Evolutionary conservation across 2,113 vertebrate species (phyloP).

Genomic region (Excalfactoria chinensis): DNA sequence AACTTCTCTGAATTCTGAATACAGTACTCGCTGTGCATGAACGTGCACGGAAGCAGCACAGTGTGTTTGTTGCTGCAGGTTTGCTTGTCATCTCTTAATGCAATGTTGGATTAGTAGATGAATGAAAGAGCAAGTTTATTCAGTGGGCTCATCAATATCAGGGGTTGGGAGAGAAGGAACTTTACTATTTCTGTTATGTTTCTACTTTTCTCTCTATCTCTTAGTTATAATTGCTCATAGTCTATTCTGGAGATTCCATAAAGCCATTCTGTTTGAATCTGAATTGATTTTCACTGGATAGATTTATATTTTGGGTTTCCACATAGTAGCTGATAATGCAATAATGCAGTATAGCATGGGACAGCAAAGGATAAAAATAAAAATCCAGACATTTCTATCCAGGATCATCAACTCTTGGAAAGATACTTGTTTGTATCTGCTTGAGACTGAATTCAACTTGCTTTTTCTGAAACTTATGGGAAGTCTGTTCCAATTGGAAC

Average conservation of each 20-base stretch:
- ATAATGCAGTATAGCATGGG: not conserved
- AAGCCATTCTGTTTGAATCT: not conserved
- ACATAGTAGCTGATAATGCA: too few species aligned
- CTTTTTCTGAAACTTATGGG: not conserved
- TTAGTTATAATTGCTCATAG: not conserved
- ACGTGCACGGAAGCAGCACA: not conserved
- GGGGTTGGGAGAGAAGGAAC: not conserved
- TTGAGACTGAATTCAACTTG: conserved; percentile 12
- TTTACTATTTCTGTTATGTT: not conserved
- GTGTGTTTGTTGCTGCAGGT: not conserved
- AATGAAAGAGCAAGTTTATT: not conserved
- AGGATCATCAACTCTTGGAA: not conserved
- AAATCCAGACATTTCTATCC: not conserved
- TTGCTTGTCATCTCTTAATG: not conserved
- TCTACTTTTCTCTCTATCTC: not conserved
- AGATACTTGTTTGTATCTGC: not conserved
- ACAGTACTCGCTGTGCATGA: not conserved
- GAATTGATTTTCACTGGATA: not conserved
- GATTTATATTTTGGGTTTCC: not conserved
- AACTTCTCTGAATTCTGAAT: not conserved
- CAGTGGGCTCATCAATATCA: not conserved
- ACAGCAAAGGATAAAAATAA: not conserved
- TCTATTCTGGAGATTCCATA: not conserved
- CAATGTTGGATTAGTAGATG: not conserved
- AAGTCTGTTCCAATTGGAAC: not conserved